Percentiles rank a stretch among this genome's conserved stretches.
These are phyloP conservation scores for Dasyornis broadbenti DNA, from an alignment of 2,113 vertebrate genomes.

Conservation along the genomic window DNA sequence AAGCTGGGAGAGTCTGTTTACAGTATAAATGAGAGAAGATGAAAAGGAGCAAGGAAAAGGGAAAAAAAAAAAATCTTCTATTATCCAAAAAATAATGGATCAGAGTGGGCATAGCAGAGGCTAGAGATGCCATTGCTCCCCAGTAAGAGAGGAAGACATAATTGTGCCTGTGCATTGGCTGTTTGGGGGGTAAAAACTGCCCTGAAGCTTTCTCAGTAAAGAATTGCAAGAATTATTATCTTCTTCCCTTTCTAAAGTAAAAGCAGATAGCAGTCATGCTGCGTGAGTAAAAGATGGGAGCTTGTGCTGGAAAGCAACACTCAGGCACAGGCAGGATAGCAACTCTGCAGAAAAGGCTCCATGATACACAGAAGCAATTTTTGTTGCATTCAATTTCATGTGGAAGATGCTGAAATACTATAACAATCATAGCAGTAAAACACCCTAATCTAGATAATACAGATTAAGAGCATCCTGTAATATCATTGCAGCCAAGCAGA, in stretches of 20 bases:
- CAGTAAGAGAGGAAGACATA: not conserved
- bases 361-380: not conserved
- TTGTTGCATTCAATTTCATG: not conserved
- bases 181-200: not conserved
- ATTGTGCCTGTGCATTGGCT: not conserved
- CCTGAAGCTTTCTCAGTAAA: not conserved
- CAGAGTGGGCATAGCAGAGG: not conserved
- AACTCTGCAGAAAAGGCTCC: not conserved
- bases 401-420: not conserved
- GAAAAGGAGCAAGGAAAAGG: not conserved
- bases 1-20: not conserved
- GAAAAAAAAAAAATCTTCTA: rapidly evolving
- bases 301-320: not conserved
- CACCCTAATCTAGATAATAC: conserved; percentile 23
- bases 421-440: conserved; percentile 9
- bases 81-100: not conserved
- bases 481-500: conserved; percentile 25
- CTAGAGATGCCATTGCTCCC: not conserved
- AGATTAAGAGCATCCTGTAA: conserved; percentile 51
- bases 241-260: not conserved
- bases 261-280: not conserved
- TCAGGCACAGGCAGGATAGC: not conserved
- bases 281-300: not conserved
- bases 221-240: not conserved
- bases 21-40: not conserved